Evolutionary conservation across 2,888 invertebrate genomes (phyloP), one percentile per base, ranked within the genome.

Genomic region (Gasteruption jaculator): DNA sequence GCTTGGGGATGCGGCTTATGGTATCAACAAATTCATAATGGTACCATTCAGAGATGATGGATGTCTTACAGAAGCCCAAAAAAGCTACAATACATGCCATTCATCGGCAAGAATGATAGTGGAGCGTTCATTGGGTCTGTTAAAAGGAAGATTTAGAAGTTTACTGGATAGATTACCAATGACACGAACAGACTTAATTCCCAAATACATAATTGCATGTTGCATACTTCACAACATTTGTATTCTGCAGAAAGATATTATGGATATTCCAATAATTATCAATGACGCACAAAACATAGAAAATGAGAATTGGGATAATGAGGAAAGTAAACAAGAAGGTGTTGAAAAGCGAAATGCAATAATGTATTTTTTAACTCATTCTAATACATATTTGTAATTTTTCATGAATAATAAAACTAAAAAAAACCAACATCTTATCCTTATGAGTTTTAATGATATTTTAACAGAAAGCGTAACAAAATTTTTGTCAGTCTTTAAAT

Each of bases 201-300:
- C 43, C 11, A 36, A 45, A 14, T 32, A 43, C 12, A 38, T 45
- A 10, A 16, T 43, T 19, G 32, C 33, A 26, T 43, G 40, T 21
- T 43, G 39, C 11, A 29, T 43, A 22, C 19, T 44, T 7, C 38
- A 45, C 24, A 45, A 45, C 6, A 30, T 45, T 10, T 45, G 38
- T 27, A 40, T 41, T 29, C 22, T 37, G 12, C 26, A 16, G 1
- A 40, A 43, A 11, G 35, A 41, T 38, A 1, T 2, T 33, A 22
- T 38, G 22, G 38, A 38, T 18, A 38, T 36, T 41, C 41, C 14
- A 20, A 41, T 41, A 43, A 37, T 25, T 8, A n/a, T n/a, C n/a
- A n/a, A n/a, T n/a, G n/a, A n/a, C n/a, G n/a, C n/a, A n/a, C n/a
- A n/a, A n/a, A n/a, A n/a, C n/a, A n/a, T n/a, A n/a, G n/a, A n/a